phyloP scores from a whole-genome alignment of 2,888 invertebrate species.

The Neoaliturus tenellus region DNA sequence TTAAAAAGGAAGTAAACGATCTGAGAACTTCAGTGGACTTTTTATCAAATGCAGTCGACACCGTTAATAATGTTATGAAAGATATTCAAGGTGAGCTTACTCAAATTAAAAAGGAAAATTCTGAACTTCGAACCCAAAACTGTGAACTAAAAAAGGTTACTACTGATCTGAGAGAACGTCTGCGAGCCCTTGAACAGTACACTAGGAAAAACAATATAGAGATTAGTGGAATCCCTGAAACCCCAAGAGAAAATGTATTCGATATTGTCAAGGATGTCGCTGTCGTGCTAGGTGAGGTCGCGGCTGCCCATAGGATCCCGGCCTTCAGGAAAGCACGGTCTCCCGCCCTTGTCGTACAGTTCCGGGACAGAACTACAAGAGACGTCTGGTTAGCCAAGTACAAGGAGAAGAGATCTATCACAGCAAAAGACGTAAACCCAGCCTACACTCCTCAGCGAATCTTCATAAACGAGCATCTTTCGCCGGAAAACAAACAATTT shows the following conservation, averaged over 20 bases:
- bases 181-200: background rate
- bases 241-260: background rate
- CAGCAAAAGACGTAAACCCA: slow-evolving; percentile 22
- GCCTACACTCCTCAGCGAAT: background rate
- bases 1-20: too few relatives aligned
- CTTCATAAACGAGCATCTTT: slow-evolving; percentile 38
- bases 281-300: slow-evolving; percentile 1
- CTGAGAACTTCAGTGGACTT: too few relatives aligned
- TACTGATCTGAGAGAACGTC: background rate
- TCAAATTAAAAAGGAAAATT: too few relatives aligned
- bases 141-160: background rate
- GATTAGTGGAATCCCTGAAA: slow-evolving; percentile 2
- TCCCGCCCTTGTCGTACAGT: slow-evolving; percentile 28
- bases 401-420: background rate
- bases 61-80: too few relatives aligned
- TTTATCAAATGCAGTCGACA: too few relatives aligned
- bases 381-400: slow-evolving; percentile 34
- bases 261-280: background rate
- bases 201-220: slow-evolving; percentile 18
- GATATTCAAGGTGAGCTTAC: too few relatives aligned
- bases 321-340: background rate
- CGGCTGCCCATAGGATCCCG: slow-evolving; percentile 40
- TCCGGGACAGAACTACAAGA: background rate
- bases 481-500: too few relatives aligned
- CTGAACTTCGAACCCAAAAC: background rate